phyloP scores from a whole-genome alignment of 53 echinoderm and acorn worm species.

The Echinarachnius parma region DNA sequence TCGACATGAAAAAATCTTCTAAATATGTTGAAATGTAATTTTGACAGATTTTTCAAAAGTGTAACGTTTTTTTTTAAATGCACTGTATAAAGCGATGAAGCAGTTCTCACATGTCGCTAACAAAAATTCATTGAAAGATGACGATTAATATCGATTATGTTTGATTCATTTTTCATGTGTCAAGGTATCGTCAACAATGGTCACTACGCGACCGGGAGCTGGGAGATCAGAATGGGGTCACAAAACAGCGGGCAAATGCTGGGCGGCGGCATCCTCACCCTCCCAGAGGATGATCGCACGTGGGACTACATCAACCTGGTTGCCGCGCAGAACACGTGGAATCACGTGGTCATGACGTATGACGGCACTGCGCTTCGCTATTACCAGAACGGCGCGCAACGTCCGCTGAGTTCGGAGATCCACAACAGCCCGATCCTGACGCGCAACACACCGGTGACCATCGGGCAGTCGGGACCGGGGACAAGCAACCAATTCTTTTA shows the following conservation, averaged over 20 bases:
- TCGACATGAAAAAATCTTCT: no score
- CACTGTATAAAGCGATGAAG: no score
- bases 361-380: conserved; percentile 52
- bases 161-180: no score
- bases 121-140: no score
- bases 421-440: conserved; percentile 55
- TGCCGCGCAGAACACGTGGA: conserved; percentile 43
- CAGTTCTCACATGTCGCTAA: no score
- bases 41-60: no score
- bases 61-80: no score
- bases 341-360: conserved; percentile 77
- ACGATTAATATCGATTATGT: no score
- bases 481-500: conserved; percentile 50
- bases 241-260: conserved; percentile 51
- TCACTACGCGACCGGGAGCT: conserved; percentile 47
- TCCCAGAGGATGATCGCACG: background rate
- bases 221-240: conserved; percentile 74
- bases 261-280: conserved; percentile 52
- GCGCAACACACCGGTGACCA: conserved; percentile 62
- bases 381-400: conserved; percentile 51
- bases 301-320: conserved; percentile 45
- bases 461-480: conserved; percentile 65
- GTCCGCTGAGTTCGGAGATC: background rate
- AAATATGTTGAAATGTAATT: no score
- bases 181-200: conserved; percentile 50